A percentile compares a stretch with the other conserved stretches of the same genome.
Evolutionary conservation across 2,888 invertebrate species (phyloP).

Genomic region (Scelioninae gen. 2): DNA sequence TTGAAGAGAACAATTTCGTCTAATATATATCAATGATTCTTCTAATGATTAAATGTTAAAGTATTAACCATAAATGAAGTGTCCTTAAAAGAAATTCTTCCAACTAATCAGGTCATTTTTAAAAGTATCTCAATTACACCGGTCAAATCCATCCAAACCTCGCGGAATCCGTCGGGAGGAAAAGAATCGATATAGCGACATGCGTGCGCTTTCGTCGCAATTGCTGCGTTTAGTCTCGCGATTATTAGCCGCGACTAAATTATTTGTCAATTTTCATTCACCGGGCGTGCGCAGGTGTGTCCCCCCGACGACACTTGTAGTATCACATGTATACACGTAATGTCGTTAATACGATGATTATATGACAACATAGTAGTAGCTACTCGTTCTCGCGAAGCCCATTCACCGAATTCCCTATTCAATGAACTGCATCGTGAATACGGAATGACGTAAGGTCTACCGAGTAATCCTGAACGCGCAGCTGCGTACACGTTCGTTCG

Average conservation of each 20-base stretch:
- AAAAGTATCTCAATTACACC: too few relatives aligned
- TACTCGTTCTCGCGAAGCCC: conserved; percentile 61
- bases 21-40: too few relatives aligned
- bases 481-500: conserved; percentile 49
- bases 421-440: conserved; percentile 69
- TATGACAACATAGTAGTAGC: conserved; percentile 57
- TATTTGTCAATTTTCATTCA: conserved; percentile 58
- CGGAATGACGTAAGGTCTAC: conserved; percentile 66
- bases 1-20: too few relatives aligned
- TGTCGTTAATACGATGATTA: conserved; percentile 59
- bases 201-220: too few relatives aligned
- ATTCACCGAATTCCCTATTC: conserved; percentile 72
- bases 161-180: too few relatives aligned
- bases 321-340: conserved; percentile 43
- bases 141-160: too few relatives aligned
- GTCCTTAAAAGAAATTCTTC: too few relatives aligned
- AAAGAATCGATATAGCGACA: too few relatives aligned
- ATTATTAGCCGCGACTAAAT: conserved; percentile 21
- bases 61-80: too few relatives aligned
- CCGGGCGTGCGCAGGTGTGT: conserved; percentile 58
- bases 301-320: conserved; percentile 53
- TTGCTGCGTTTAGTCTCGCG: too few relatives aligned
- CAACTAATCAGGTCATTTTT: too few relatives aligned
- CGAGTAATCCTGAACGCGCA: conserved; percentile 47
- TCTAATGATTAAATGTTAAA: too few relatives aligned